These are phyloP conservation scores for Propithecus coquereli DNA, from an alignment of 2,113 vertebrate genomes.

Conservation along the genomic window DNA sequence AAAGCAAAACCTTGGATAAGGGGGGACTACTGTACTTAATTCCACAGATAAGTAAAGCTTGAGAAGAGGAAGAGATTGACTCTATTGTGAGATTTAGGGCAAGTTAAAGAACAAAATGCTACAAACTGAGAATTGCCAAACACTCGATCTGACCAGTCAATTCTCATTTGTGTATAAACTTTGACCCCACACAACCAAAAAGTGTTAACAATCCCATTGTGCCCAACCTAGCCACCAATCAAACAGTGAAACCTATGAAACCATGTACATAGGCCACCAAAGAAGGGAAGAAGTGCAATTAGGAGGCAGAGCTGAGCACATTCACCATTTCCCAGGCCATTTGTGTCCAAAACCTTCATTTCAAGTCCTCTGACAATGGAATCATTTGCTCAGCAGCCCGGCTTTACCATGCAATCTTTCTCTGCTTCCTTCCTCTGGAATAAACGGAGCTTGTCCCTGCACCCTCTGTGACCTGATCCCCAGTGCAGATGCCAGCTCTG, in stretches of 20 bases:
- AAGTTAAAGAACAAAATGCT: not conserved
- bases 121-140: not conserved
- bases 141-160: not conserved
- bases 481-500: not conserved
- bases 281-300: not conserved
- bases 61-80: not conserved
- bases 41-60: not conserved
- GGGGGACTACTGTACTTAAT: not conserved
- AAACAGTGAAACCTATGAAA: not conserved
- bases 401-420: not conserved
- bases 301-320: not conserved
- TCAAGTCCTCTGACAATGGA: not conserved
- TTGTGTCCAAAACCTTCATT: not conserved
- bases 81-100: not conserved
- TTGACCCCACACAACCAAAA: not conserved
- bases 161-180: not conserved
- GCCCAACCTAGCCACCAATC: not conserved
- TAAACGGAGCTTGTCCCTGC: not conserved
- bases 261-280: not conserved
- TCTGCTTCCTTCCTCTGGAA: slow-evolving; percentile 39
- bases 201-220: not conserved
- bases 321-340: not conserved
- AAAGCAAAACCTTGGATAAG: not conserved
- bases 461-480: not conserved
- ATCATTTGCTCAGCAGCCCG: not conserved